Evolutionary conservation across 2,888 invertebrate genomes (phyloP).

Genomic region (Agelastica alni): DNA sequence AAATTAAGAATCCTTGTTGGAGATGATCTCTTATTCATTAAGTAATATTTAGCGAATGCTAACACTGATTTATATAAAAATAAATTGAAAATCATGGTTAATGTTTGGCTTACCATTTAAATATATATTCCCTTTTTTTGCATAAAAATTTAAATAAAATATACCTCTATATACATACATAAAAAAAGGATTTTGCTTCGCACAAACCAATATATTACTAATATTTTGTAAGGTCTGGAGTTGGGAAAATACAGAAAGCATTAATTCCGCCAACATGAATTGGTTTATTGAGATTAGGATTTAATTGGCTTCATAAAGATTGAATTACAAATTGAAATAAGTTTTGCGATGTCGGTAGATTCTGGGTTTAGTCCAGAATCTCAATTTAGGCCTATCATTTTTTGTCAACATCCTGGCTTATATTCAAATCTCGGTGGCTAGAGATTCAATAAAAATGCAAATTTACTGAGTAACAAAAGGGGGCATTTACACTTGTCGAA

Average conservation of each 20-base stretch:
- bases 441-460: conserved; percentile 61
- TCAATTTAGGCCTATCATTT: conserved; percentile 71
- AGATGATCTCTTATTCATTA: too few species aligned
- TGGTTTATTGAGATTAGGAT: conserved; percentile 30
- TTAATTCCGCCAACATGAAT: conserved; percentile 15
- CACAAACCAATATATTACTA: conserved; percentile 12
- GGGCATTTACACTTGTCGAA: conserved; percentile 58
- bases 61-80: too few species aligned
- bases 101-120: too few species aligned
- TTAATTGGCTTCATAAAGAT: conserved; percentile 37
- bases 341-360: conserved; percentile 21
- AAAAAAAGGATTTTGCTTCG: too few species aligned
- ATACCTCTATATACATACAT: too few species aligned
- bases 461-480: conserved; percentile 64
- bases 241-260: conserved; percentile 9
- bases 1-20: too few species aligned
- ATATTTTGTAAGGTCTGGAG: conserved; percentile 6
- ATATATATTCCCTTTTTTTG: too few species aligned
- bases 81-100: too few species aligned
- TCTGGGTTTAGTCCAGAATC: conserved; percentile 38
- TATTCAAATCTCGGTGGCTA: conserved; percentile 57
- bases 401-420: conserved; percentile 61
- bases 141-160: too few species aligned
- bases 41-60: too few species aligned
- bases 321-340: conserved; percentile 39